phyloP scores from a whole-genome alignment of 1,140 invertebrate genomes.

The Drosophila mayri region DNA sequence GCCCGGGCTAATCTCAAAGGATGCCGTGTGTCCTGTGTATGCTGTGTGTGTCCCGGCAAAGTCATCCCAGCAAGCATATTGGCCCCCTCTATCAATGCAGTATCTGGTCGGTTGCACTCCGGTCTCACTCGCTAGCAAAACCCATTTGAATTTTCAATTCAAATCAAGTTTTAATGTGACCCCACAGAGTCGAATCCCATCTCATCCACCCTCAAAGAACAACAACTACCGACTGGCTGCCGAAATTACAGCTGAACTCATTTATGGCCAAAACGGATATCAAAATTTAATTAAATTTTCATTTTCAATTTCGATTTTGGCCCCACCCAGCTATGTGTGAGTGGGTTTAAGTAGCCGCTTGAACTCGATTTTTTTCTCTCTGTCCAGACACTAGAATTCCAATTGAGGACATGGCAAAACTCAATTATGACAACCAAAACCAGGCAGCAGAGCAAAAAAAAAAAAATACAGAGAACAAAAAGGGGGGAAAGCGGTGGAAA shows the following conservation, averaged over 20 bases:
- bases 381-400: conserved; percentile 52
- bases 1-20: conserved; percentile 74
- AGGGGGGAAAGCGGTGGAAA: conserved; percentile 36
- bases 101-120: conserved; percentile 29
- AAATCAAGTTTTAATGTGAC: conserved; percentile 78
- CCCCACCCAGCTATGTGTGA: conserved; percentile 2
- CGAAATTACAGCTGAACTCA: conserved; percentile 69
- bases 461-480: conserved; percentile 18
- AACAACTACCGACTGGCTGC: conserved; percentile 35
- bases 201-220: background rate
- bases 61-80: conserved; percentile 36
- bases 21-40: conserved; percentile 20
- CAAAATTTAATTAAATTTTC: conserved; percentile 84
- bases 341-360: conserved; percentile 45
- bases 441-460: conserved; percentile 25
- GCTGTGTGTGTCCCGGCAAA: conserved; percentile 13
- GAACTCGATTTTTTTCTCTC: conserved; percentile 38
- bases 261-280: conserved; percentile 70
- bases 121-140: background rate
- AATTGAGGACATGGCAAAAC: conserved; percentile 59
- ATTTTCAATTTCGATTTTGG: conserved; percentile 70
- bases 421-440: conserved; percentile 73
- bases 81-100: conserved; percentile 53
- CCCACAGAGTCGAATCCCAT: conserved; percentile 30
- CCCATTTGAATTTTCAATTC: conserved; percentile 73